phyloP scores from a whole-genome alignment of 1,140 invertebrate species.

The Eueides isabella region DNA sequence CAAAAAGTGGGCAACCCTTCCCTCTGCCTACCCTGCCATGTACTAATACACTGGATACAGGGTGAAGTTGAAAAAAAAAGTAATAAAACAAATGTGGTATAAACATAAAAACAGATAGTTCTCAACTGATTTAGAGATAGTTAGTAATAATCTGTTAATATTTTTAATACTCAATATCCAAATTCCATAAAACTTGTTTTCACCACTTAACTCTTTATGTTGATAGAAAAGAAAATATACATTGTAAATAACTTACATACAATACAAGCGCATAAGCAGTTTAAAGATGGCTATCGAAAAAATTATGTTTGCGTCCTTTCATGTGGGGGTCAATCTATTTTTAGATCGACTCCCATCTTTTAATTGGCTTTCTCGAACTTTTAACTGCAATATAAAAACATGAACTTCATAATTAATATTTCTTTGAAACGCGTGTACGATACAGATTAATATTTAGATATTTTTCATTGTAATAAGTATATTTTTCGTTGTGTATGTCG shows the following conservation, averaged over 20 bases:
- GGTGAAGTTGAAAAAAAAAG: no score
- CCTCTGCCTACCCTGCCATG: no score
- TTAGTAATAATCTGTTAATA: no score
- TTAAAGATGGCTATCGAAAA: neutral
- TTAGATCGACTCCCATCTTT: conserved; percentile 55
- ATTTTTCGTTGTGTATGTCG: neutral
- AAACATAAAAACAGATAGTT: no score
- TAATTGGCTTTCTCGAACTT: conserved; percentile 44
- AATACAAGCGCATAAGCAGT: neutral
- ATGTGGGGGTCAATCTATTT: conserved; percentile 64
- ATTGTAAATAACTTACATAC: neutral
- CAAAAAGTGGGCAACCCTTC: no score
- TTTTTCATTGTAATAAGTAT: neutral
- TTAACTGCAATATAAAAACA: conserved; percentile 7
- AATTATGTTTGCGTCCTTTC: conserved; percentile 2
- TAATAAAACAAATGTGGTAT: no score
- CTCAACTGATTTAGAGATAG: no score
- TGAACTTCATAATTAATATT: neutral
- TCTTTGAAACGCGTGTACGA: neutral
- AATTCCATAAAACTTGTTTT: no score
- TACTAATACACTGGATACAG: no score
- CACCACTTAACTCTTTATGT: no score
- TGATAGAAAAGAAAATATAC: no score
- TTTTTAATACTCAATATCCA: no score
- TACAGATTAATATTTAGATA: neutral